Evolutionary conservation across 2,797 vertebrate species (phyloP), one percentile per base, ranked within the genome.

Genomic region (Gymnopithys bicolor): DNA sequence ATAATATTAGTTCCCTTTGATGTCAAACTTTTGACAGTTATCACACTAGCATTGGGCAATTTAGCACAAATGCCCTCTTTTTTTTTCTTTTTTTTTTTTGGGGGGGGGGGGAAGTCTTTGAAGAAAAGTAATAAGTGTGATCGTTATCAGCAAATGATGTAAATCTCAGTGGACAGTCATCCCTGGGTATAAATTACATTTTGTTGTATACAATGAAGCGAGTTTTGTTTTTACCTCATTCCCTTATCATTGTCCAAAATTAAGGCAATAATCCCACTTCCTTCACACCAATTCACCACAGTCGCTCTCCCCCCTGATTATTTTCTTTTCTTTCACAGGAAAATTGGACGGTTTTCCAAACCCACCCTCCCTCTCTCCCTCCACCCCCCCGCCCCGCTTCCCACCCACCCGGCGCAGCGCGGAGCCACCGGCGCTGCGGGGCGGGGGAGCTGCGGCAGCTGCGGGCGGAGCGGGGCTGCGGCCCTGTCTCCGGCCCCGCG

Each of bases 1-100:
- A 98, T 97, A 97, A 97, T 97, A 96, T 97, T 97, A 97, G 91
- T 94, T 96, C 93, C 89, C 97, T 98, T 98, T 98, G 97, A 98
- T 98, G 97, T 97, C 96, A 97, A 97, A 98, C 97, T 98, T 98
- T 97, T 96, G 97, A 98, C 97, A 98, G 97, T 98, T 97, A 97
- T 98, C 97, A 97, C 97, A 97, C 97, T 95, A 97, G 96, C 95
- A 93, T 96, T 96, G 97, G 96, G 94, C 96, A 96, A 97, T 97
- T 97, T 96, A 97, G 96, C 91, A 94, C 96, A 96, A 96, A 97
- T 96, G 73, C 93, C 95, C 93, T 87, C 80, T 78, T 67, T 2
- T 77, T 77, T 67, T 71, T 93, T 84, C 9, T n/a, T 94, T 84
- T 9, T 43, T 39, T 71, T 76, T 95, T 33, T 33, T 33, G 7